Evolutionary conservation across 1,140 invertebrate genomes (phyloP).

Genomic region (Paramacrobiotus metropolitanus): DNA sequence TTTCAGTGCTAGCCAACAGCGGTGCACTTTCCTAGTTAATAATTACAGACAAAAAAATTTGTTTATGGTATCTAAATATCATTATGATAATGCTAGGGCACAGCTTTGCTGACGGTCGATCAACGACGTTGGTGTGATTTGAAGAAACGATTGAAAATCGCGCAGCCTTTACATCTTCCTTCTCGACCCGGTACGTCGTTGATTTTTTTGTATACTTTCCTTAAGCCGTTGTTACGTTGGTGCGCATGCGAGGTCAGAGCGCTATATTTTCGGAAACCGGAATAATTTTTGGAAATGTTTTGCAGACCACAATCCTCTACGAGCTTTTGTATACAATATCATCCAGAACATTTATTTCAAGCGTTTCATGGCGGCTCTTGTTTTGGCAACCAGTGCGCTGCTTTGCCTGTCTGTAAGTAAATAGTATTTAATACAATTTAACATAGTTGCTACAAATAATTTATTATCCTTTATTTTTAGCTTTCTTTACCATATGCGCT

Average conservation of each 20-base stretch:
- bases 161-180: conserved; percentile 89
- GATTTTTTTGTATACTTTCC: conserved; percentile 19
- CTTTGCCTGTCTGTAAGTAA: conserved; percentile 68
- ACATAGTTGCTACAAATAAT: not conserved
- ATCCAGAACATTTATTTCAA: conserved; percentile 93
- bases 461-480: conserved; percentile 5
- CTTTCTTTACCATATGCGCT: too few relatives aligned
- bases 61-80: too few relatives aligned
- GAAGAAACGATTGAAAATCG: conserved; percentile 95
- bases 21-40: too few relatives aligned
- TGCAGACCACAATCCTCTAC: conserved; percentile 29
- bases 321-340: conserved; percentile 89
- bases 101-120: conserved; percentile 89
- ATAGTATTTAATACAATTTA: too few relatives aligned
- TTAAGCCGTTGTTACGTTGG: not conserved
- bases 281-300: too few relatives aligned
- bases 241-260: too few relatives aligned
- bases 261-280: too few relatives aligned
- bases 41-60: too few relatives aligned
- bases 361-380: conserved; percentile 66
- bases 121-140: conserved; percentile 97
- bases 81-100: too few relatives aligned
- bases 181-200: conserved; percentile 78
- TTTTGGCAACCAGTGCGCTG: conserved; percentile 71
- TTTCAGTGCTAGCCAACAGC: too few relatives aligned